phyloP scores from a whole-genome alignment of 1,140 invertebrate species.

The Spodoptera litura region DNA sequence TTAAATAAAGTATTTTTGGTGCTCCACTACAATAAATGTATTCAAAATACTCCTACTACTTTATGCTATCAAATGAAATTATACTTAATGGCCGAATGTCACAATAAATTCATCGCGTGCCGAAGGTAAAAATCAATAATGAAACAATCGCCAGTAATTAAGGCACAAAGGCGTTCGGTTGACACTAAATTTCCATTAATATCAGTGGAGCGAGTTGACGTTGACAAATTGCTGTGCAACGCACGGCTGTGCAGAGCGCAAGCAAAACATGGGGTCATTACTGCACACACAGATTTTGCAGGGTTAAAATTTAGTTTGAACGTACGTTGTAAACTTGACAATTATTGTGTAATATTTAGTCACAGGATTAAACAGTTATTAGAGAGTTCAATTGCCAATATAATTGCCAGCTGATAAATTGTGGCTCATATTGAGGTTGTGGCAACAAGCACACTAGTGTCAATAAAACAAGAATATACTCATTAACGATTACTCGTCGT shows the following conservation, averaged over 20 bases:
- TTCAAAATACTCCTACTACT: background rate
- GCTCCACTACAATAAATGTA: background rate
- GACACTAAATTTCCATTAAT: constrained; percentile 68
- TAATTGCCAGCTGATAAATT: background rate
- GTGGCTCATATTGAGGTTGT: background rate
- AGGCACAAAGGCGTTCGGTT: constrained; percentile 53
- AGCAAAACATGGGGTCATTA: constrained; percentile 41
- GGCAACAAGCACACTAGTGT: background rate
- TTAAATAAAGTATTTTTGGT: background rate
- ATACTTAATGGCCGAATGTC: background rate
- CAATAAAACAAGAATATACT: background rate
- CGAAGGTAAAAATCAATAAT: constrained; percentile 47
- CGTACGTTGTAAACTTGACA: constrained; percentile 1
- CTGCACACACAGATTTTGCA: constrained; percentile 11
- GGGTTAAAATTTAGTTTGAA: constrained; percentile 33
- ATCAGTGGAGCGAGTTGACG: constrained; percentile 52
- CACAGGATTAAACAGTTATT: constrained; percentile 31
- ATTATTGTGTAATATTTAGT: background rate
- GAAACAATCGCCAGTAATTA: constrained; percentile 60
- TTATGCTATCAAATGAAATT: constrained; percentile 21
- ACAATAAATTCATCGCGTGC: constrained; percentile 23
- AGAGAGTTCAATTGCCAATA: constrained; percentile 12
- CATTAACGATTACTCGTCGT: background rate
- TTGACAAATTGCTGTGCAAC: constrained; percentile 61
- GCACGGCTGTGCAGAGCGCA: constrained; percentile 36